Evolutionary conservation across 37 sponge, comb jelly and placozoan genomes (phyloP).

Genomic region (Geodia barretti): DNA sequence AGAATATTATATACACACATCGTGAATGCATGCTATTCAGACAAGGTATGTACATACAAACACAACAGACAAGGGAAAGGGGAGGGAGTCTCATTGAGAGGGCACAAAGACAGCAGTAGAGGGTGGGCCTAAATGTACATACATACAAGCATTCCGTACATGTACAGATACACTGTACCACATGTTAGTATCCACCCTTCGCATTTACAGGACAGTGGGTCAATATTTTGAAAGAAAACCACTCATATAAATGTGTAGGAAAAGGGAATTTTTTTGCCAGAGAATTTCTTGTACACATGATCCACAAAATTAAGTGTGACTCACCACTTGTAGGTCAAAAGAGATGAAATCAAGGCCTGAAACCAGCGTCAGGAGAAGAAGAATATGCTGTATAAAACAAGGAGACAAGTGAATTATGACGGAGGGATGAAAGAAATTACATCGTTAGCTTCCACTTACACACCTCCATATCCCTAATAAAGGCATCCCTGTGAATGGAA

Average conservation of each 20-base stretch:
- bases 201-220: too few relatives aligned
- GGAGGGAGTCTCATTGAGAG: slow-evolving; percentile 2
- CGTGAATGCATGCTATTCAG: not conserved
- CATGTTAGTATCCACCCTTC: too few relatives aligned
- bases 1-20: not conserved
- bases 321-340: slow-evolving; percentile 62
- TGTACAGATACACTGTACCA: too few relatives aligned
- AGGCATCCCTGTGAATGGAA: slow-evolving; percentile 53
- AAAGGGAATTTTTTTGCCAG: too few relatives aligned
- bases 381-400: slow-evolving; percentile 24
- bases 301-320: too few relatives aligned
- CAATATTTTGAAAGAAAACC: too few relatives aligned
- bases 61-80: not conserved
- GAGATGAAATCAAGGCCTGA: slow-evolving; percentile 76
- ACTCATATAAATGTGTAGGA: too few relatives aligned
- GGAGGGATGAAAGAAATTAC: not conserved
- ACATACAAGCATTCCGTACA: too few relatives aligned
- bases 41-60: not conserved
- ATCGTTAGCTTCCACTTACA: too few relatives aligned
- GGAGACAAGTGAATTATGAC: not conserved
- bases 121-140: too few relatives aligned
- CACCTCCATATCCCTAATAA: slow-evolving; percentile 61
- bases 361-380: slow-evolving; percentile 63
- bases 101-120: too few relatives aligned
- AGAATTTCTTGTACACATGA: too few relatives aligned